Evolutionary conservation across 2,888 invertebrate species (phyloP).

Genomic region (Eulithis prunata): DNA sequence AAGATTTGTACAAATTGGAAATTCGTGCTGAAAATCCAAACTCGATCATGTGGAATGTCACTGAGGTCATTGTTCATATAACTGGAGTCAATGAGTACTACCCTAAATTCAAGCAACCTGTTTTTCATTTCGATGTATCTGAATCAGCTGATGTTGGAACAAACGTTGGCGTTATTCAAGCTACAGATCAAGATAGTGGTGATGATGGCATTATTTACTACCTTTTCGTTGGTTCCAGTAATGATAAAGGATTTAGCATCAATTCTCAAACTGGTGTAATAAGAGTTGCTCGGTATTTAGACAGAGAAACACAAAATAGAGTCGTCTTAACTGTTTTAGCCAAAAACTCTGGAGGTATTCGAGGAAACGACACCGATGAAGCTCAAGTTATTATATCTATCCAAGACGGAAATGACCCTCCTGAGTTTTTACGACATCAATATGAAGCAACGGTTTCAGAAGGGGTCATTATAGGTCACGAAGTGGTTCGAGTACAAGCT

Average conservation of each 20-base stretch:
- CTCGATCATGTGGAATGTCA: conserved; percentile 90
- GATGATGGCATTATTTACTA: conserved; percentile 95
- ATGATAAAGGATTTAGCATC: conserved; percentile 95
- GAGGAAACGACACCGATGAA: conserved; percentile 97
- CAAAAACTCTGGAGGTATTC: conserved; percentile 96
- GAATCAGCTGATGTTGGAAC: conserved; percentile 95
- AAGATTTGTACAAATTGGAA: conserved; percentile 88
- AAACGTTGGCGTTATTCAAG: conserved; percentile 93
- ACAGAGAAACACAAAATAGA: conserved; percentile 94
- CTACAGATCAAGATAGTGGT: conserved; percentile 95
- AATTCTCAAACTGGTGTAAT: conserved; percentile 93
- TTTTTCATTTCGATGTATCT: conserved; percentile 96
- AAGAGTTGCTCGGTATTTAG: conserved; percentile 91
- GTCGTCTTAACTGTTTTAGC: conserved; percentile 96
- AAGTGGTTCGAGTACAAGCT: conserved; percentile 91
- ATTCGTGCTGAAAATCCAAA: conserved; percentile 95
- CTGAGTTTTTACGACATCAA: conserved; percentile 91
- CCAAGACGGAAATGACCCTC: conserved; percentile 98
- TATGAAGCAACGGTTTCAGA: conserved; percentile 94
- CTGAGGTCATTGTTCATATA: conserved; percentile 89
- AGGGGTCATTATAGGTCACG: conserved; percentile 89
- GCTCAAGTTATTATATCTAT: conserved; percentile 97
- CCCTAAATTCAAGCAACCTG: conserved; percentile 94
- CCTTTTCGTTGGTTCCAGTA: conserved; percentile 96
- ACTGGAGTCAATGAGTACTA: conserved; percentile 95